Conservation (phyloP, 2,888 invertebrate genomes). For the Andricus quercusramuli region DNA sequence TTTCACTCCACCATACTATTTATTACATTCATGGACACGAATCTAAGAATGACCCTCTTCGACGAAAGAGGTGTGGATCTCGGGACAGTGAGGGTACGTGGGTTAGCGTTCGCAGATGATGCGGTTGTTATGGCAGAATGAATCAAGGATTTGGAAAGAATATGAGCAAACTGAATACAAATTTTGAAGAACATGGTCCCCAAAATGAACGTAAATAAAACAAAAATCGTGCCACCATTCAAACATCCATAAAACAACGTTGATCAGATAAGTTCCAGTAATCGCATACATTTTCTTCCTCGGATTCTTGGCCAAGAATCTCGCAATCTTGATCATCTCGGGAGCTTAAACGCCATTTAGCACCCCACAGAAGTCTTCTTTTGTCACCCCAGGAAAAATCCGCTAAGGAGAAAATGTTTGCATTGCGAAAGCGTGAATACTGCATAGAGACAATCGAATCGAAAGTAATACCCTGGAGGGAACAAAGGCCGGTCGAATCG, state of each 20-base stretch:
- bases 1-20: no score
- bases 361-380: constrained; percentile 34
- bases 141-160: no score
- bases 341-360: constrained; percentile 19
- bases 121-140: no score
- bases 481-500: constrained; percentile 48
- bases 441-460: constrained; percentile 41
- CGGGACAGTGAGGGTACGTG: no score
- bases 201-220: no score
- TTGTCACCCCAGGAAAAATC: constrained; percentile 31
- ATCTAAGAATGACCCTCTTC: no score
- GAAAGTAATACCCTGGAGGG: constrained; percentile 43
- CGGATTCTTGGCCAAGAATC: constrained; percentile 25
- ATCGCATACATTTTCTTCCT: not conserved
- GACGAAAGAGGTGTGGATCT: no score
- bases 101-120: no score
- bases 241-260: not conserved
- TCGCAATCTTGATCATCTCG: constrained; percentile 31
- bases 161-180: no score
- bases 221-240: no score
- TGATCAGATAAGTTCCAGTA: constrained; percentile 1
- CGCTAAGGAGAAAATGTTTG: constrained; percentile 31
- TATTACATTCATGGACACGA: no score
- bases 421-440: constrained; percentile 38
- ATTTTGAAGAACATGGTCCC: no score